phyloP scores from a whole-genome alignment of 1,140 invertebrate genomes.

The Pygmarrhopalites habei region DNA sequence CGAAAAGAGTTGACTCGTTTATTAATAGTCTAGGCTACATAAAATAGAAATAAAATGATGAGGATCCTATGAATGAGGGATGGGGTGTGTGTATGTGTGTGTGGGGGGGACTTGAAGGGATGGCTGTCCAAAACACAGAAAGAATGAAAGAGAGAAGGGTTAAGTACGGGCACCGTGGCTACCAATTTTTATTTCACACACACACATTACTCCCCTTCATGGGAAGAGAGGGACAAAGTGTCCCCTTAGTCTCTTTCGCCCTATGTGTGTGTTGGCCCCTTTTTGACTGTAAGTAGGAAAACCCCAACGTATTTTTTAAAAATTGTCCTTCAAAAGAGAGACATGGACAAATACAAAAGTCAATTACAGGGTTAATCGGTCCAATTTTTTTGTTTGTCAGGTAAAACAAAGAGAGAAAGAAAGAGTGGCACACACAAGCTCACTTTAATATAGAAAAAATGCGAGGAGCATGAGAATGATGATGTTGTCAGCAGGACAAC shows the following conservation, averaged over 20 bases:
- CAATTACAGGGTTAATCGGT: slow-evolving; percentile 29
- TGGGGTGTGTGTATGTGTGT: not conserved
- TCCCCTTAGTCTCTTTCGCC: too few relatives aligned
- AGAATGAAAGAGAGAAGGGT: not conserved
- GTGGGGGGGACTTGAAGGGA: not conserved
- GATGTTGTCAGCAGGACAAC: not conserved
- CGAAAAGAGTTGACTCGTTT: too few relatives aligned
- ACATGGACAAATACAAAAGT: slow-evolving; percentile 22
- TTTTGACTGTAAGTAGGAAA: too few relatives aligned
- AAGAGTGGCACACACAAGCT: too few relatives aligned
- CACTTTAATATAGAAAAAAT: not conserved
- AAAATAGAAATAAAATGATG: too few relatives aligned
- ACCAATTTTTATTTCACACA: slow-evolving; percentile 36
- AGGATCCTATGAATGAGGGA: too few relatives aligned
- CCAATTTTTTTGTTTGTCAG: slow-evolving; percentile 26
- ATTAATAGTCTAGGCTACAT: too few relatives aligned
- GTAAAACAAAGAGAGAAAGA: slow-evolving; percentile 28
- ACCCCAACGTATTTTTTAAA: too few relatives aligned
- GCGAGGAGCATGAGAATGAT: not conserved
- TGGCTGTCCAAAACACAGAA: not conserved
- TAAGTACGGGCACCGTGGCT: not conserved
- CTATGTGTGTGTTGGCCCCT: too few relatives aligned
- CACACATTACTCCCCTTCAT: not conserved
- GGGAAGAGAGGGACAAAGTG: too few relatives aligned
- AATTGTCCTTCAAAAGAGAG: too few relatives aligned